Evolutionary conservation across 2,888 invertebrate genomes (phyloP).

Genomic region (Diaperis boleti): DNA sequence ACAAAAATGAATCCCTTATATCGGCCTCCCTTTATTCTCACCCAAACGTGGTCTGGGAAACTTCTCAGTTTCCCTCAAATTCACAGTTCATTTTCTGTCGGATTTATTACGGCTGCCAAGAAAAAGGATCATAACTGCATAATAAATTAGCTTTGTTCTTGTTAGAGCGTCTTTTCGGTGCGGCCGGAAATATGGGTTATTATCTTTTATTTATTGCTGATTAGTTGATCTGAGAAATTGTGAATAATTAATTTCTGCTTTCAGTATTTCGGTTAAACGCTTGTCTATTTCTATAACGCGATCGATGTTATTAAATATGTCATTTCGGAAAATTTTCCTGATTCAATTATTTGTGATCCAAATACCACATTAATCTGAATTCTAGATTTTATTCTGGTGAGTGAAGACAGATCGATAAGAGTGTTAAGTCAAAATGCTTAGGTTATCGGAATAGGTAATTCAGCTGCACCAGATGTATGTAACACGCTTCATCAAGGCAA

Average conservation of each 20-base stretch:
- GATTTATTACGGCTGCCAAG: background rate
- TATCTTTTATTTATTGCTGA: background rate
- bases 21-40: background rate
- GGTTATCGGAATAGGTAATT: no score
- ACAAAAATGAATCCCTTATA: background rate
- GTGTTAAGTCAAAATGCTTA: no score
- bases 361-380: background rate
- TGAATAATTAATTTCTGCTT: background rate
- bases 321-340: background rate
- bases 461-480: no score
- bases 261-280: background rate
- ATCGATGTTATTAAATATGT: conserved; percentile 2
- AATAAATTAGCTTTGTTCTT: background rate
- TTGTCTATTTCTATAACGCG: background rate
- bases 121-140: background rate
- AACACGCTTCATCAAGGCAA: no score
- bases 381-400: background rate
- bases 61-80: background rate
- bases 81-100: background rate
- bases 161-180: no score
- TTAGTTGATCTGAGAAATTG: background rate
- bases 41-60: background rate
- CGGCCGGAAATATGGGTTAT: background rate
- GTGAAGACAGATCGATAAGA: background rate
- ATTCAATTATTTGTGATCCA: background rate